Conservation (phyloP, 2,113 vertebrate genomes). For the Python bivittatus region DNA sequence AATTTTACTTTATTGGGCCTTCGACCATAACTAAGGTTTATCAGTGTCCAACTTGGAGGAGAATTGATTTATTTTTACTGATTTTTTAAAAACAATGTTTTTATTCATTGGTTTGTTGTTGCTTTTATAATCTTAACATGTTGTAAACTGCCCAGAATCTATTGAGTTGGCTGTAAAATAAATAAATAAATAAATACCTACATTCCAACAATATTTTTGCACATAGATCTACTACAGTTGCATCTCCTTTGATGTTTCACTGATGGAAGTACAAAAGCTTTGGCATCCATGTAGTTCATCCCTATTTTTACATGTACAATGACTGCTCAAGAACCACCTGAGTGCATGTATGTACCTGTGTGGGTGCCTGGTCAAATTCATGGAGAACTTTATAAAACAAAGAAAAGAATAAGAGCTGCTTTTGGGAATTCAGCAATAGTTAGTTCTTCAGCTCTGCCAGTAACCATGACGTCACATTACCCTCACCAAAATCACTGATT, state of each 20-base stretch:
- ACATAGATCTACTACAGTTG: neutral
- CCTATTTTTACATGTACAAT: neutral
- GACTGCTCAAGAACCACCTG: no score
- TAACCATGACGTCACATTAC: conserved; percentile 42
- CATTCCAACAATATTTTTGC: neutral
- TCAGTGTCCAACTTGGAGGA: neutral
- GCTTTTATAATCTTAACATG: neutral
- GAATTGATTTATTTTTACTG: neutral
- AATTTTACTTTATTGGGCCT: neutral
- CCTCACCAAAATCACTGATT: conserved; percentile 38
- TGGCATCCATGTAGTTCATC: neutral
- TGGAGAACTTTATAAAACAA: conserved; percentile 20
- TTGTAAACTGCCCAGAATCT: neutral
- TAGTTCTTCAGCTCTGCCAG: conserved; percentile 21
- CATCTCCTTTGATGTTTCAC: no score
- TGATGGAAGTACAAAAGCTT: no score
- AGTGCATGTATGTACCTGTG: no score
- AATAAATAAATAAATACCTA: neutral
- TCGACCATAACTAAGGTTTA: neutral
- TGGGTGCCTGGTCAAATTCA: neutral
- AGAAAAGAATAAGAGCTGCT: conserved; percentile 9
- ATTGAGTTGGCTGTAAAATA: no score
- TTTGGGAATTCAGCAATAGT: conserved; percentile 46
- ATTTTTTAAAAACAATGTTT: neutral
- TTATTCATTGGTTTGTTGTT: neutral